Evolutionary conservation across 1,140 invertebrate genomes (phyloP), one percentile per base, ranked within the genome.

Genomic region (Macrocentrus cingulum): DNA sequence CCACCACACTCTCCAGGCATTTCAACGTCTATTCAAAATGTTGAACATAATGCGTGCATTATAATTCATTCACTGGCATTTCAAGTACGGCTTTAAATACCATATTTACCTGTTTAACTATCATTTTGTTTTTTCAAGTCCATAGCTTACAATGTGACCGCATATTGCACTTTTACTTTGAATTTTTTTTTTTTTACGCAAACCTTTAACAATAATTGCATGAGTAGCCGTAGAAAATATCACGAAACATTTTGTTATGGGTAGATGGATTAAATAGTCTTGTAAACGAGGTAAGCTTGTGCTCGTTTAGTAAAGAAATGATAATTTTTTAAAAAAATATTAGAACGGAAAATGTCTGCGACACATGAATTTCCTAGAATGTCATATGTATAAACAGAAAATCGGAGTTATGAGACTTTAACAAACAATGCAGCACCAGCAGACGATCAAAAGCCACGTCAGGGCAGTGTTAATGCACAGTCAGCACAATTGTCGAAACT

Each of bases 1-100:
- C 67, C 74, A 61, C 75, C 77, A 52, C 55, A 73, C 34, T 79
- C 76, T 39, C 73, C 77, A 77, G 77, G 77, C 79, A 75, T 69
- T 64, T 64, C 58, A 22, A n/a, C n/a, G n/a, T n/a, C n/a, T n/a
- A n/a, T n/a, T n/a, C n/a, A n/a, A n/a, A n/a, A n/a, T n/a, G n/a
- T n/a, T n/a, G n/a, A n/a, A n/a, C n/a, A n/a, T n/a, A n/a, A n/a
- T n/a, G 18, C 13, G 41, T 20, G 44, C 18, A 22, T 20, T 36
- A 25, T 46, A 53, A 25, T 57, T 39, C 39, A 50, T 32, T 53
- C 51, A 59, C 54, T 62, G 61, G 61, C 53, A 62, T 59, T 62
- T 52, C 20, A 53, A 62, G 56, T 62, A 59, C 49, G 46, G 55
- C 56, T 53, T 56, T 16, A 50, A 42, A 50, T 29, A 15, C 29